These are phyloP conservation scores for Heterodera filipjevi DNA, from an alignment of 2,888 invertebrate species.

Conservation along the genomic window DNA sequence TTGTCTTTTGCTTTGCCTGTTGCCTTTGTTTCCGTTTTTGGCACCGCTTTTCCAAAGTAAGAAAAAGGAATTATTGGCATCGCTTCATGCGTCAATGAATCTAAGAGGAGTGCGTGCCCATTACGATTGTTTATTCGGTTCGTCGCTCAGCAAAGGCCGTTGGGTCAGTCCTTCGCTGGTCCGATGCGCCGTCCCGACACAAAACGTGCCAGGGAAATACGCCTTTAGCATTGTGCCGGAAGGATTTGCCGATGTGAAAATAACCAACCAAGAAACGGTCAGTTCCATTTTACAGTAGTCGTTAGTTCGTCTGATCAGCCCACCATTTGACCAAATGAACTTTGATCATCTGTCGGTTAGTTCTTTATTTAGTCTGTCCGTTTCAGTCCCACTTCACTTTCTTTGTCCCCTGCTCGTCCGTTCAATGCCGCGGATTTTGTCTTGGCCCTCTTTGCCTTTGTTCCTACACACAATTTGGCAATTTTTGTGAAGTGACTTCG, in stretches of 20 bases:
- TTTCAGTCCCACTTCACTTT: conserved; percentile 56
- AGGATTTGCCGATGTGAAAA: conserved; percentile 14
- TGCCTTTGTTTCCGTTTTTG: conserved; percentile 36
- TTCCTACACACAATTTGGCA: conserved; percentile 33
- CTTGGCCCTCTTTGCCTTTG: conserved; percentile 57
- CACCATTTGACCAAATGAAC: too few species aligned
- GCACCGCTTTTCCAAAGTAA: conserved; percentile 36
- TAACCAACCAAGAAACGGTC: conserved; percentile 22
- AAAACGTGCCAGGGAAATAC: conserved; percentile 6
- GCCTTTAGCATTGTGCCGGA: conserved; percentile 25
- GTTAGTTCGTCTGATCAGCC: too few species aligned
- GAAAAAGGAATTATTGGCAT: not conserved
- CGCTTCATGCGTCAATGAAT: not conserved
- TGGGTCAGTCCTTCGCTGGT: conserved; percentile 37
- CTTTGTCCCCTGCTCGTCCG: conserved; percentile 47
- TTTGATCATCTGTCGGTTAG: too few species aligned
- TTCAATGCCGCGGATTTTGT: conserved; percentile 51
- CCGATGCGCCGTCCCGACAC: conserved; percentile 34
- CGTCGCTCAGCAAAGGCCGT: conserved; percentile 34
- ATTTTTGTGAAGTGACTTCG: conserved; percentile 8
- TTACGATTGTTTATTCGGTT: conserved; percentile 37
- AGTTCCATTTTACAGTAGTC: too few species aligned
- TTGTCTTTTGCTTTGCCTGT: not conserved
- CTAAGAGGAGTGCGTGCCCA: conserved; percentile 6
- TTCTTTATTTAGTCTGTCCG: not conserved